A percentile compares a stretch with the other conserved stretches of the same genome.
These are phyloP conservation scores for Propithecus perrieri DNA, from an alignment of 2,797 vertebrate genomes.

Conservation along the genomic window DNA sequence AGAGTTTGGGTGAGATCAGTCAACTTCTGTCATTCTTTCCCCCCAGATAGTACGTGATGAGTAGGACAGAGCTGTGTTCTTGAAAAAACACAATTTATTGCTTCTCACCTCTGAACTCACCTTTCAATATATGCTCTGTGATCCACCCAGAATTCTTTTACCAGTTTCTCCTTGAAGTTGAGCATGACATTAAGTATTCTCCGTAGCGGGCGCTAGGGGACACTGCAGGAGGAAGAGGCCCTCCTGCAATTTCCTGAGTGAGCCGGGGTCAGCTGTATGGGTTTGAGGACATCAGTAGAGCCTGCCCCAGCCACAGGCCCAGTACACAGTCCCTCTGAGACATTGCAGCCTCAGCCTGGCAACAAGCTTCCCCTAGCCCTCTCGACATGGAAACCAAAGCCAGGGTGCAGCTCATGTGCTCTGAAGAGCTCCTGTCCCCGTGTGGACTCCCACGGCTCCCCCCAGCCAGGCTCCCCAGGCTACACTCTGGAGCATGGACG, in stretches of 20 bases:
- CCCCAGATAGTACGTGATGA: background rate
- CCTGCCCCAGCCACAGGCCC: background rate
- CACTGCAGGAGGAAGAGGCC: background rate
- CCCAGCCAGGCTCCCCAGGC: background rate
- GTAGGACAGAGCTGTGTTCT: background rate
- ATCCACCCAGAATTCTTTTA: background rate
- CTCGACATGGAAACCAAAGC: background rate
- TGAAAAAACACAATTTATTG: background rate
- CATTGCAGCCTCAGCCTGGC: background rate
- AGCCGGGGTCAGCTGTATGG: too few species aligned
- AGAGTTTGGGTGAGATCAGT: background rate
- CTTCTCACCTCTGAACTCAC: background rate
- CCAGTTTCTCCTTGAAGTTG: background rate
- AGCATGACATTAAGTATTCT: background rate
- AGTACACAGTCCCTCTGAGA: background rate
- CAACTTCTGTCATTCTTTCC: background rate
- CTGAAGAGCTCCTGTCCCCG: background rate
- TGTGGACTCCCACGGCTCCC: background rate
- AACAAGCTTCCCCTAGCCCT: background rate
- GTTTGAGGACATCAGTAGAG: background rate
- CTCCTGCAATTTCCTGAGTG: background rate
- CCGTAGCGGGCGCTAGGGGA: background rate
- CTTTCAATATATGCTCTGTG: background rate
- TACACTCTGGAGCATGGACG: background rate
- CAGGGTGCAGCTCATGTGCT: accelerated